Conservation (phyloP, 1,140 invertebrate species). For the Asobara japonica region DNA sequence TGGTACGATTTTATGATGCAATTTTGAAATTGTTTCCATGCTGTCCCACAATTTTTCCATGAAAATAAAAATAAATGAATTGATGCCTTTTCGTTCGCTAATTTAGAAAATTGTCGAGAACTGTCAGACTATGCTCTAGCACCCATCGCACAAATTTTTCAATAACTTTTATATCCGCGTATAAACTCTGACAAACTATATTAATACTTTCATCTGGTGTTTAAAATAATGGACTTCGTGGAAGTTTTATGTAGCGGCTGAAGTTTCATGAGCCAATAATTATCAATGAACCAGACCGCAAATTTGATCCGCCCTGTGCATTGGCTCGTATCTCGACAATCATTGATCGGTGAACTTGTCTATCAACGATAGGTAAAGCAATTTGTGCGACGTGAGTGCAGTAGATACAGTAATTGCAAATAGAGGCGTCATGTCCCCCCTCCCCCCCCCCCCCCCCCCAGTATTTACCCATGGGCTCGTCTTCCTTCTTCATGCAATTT, state of each 20-base stretch:
- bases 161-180: no score
- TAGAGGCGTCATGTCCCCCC: not conserved
- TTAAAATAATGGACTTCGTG: not conserved
- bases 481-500: not conserved
- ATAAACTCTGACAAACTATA: not conserved
- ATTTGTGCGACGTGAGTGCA: not conserved
- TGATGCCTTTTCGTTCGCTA: no score
- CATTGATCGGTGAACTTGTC: conserved; percentile 8
- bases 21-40: no score
- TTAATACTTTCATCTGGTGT: not conserved
- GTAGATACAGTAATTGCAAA: conserved; percentile 1
- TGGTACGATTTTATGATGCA: no score
- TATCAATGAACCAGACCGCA: conserved; percentile 2
- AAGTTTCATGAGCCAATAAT: not conserved
- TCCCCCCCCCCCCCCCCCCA: no score
- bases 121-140: no score
- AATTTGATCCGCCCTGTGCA: not conserved
- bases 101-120: not conserved
- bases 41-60: no score
- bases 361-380: conserved; percentile 11
- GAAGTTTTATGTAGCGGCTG: not conserved
- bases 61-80: no score
- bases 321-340: not conserved
- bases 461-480: no score
- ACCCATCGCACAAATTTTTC: no score